phyloP scores from a whole-genome alignment of 1,140 invertebrate genomes.

The Leptinotarsa defecta region DNA sequence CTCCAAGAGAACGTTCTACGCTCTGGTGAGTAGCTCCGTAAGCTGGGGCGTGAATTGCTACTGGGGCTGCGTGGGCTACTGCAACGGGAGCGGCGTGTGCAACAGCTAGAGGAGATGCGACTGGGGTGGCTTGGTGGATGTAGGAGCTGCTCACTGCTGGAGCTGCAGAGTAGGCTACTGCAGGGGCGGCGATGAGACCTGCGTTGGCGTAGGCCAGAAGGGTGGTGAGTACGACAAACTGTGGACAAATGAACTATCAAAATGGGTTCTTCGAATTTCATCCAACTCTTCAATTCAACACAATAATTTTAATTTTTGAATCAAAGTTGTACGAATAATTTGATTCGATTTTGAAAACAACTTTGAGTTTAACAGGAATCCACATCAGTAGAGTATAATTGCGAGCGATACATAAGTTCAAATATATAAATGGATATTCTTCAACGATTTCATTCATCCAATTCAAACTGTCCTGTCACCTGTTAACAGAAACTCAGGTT shows the following conservation, averaged over 20 bases:
- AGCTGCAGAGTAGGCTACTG: conserved; percentile 46
- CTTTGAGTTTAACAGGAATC: no score
- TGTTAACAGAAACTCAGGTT: no score
- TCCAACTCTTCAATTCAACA: not conserved
- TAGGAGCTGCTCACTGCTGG: conserved; percentile 39
- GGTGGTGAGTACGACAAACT: conserved; percentile 42
- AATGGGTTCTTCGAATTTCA: not conserved
- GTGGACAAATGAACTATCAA: not conserved
- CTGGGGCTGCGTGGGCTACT: conserved; percentile 49
- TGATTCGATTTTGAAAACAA: not conserved
- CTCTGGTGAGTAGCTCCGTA: conserved; percentile 63
- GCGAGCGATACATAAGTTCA: no score
- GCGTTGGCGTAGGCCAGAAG: conserved; percentile 60
- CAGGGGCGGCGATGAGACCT: conserved; percentile 47
- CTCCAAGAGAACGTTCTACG: conserved; percentile 62
- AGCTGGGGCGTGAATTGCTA: conserved; percentile 59
- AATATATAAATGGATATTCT: no score
- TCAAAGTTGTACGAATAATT: not conserved
- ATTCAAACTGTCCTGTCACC: no score
- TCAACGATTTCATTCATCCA: no score
- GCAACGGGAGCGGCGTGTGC: conserved; percentile 26
- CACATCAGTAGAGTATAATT: no score
- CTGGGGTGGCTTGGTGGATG: conserved; percentile 34
- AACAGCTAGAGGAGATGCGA: conserved; percentile 10
- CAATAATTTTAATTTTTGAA: not conserved